Percentiles rank a stretch among this genome's conserved stretches.
phyloP scores from a whole-genome alignment of 2,113 vertebrate species.

The Etia nguti region DNA sequence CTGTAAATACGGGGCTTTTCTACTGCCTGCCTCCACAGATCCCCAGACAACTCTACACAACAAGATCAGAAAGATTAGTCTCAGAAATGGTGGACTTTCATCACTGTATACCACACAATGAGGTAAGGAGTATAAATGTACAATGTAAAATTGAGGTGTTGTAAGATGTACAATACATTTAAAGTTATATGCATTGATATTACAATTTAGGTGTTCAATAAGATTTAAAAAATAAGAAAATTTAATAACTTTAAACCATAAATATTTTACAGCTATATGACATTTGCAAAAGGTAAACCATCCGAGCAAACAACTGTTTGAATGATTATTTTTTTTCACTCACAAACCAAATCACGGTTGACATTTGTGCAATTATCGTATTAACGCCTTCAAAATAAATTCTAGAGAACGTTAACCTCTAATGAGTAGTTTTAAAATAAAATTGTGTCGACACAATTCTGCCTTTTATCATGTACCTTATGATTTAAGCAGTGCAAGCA shows the following conservation, averaged over 20 bases:
- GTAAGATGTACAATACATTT: neutral
- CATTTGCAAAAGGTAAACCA: constrained; percentile 50
- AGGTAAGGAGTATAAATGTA: constrained; percentile 55
- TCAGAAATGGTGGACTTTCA: constrained; percentile 69
- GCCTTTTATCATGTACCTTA: neutral
- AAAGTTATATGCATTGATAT: neutral
- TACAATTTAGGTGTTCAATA: neutral
- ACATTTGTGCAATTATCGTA: neutral
- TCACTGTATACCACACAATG: constrained; percentile 64
- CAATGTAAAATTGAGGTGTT: neutral
- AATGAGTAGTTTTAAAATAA: neutral
- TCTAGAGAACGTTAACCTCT: neutral
- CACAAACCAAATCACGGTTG: constrained; percentile 11
- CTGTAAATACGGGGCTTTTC: neutral
- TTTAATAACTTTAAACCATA: neutral
- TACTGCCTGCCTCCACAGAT: constrained; percentile 65
- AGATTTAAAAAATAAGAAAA: neutral
- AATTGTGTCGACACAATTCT: neutral
- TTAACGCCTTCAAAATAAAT: neutral
- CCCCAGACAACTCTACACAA: constrained; percentile 77
- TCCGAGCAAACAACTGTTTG: neutral
- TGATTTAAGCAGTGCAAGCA: neutral
- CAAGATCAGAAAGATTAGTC: constrained; percentile 73
- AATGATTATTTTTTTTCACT: neutral
- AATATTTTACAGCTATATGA: constrained; percentile 53